phyloP scores from a whole-genome alignment of 2,113 vertebrate species.

The Grus americana region DNA sequence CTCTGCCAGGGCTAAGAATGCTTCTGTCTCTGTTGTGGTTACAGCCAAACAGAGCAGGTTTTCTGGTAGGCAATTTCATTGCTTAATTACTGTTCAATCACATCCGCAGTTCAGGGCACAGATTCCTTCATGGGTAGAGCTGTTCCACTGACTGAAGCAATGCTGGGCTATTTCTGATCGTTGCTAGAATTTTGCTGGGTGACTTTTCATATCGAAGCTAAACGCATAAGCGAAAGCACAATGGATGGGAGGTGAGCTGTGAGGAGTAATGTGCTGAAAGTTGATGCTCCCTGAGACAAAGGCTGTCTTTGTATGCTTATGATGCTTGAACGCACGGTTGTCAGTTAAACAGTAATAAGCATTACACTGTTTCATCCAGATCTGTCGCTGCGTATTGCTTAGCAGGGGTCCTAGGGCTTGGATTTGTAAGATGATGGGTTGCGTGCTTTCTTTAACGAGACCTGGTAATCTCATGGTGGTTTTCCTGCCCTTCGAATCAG shows the following conservation, averaged over 20 bases:
- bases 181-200: neutral
- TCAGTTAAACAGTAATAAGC: neutral
- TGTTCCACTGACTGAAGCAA: neutral
- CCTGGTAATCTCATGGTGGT: neutral
- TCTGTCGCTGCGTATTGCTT: neutral
- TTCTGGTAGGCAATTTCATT: neutral
- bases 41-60: neutral
- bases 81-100: neutral
- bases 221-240: neutral
- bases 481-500: neutral
- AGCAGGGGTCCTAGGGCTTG: neutral
- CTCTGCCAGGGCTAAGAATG: neutral
- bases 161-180: neutral
- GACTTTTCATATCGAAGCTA: neutral
- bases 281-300: neutral
- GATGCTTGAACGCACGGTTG: accelerated
- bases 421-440: neutral
- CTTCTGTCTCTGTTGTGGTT: neutral
- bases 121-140: neutral
- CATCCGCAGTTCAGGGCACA: neutral
- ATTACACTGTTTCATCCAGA: neutral
- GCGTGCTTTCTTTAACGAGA: neutral
- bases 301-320: neutral
- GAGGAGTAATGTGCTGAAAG: neutral
- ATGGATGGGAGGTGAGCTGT: neutral